These are phyloP conservation scores for Myiothlypis coronata DNA, from an alignment of 2,797 vertebrate genomes.

Conservation along the genomic window DNA sequence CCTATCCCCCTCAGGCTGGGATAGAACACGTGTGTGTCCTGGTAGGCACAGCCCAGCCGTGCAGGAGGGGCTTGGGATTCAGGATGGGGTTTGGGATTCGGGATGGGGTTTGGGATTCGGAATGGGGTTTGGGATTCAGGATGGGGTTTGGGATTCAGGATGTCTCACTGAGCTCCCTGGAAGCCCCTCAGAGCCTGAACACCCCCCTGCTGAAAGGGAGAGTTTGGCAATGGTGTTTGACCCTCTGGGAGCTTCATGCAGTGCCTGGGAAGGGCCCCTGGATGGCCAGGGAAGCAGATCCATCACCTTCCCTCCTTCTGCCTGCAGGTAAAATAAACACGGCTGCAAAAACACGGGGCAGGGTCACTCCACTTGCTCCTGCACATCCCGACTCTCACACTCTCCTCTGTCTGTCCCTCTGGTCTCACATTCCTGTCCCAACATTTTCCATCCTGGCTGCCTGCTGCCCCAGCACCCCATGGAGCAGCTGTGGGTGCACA, in stretches of 20 bases:
- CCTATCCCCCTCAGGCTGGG: rapidly evolving
- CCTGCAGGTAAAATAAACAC: slow-evolving; percentile 28
- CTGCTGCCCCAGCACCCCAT: background rate
- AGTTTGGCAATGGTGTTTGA: rapidly evolving
- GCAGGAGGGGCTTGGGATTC: background rate
- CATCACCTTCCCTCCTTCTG: background rate
- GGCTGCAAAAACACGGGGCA: background rate
- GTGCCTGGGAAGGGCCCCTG: background rate
- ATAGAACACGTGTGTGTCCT: background rate
- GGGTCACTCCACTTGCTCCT: background rate
- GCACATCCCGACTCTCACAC: background rate
- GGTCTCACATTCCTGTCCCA: background rate
- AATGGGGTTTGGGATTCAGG: background rate
- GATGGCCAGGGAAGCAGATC: background rate
- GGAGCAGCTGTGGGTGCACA: rapidly evolving
- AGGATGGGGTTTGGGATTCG: background rate
- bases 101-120: background rate
- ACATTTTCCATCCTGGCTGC: background rate
- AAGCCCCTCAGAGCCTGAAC: background rate
- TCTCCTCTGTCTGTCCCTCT: background rate
- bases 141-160: no score
- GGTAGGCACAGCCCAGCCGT: rapidly evolving
- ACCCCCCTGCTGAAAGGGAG: background rate
- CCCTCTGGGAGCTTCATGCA: background rate
- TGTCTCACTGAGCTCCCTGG: background rate